These are phyloP conservation scores for Pollenia amentaria DNA, from an alignment of 2,888 invertebrate species.

Conservation along the genomic window DNA sequence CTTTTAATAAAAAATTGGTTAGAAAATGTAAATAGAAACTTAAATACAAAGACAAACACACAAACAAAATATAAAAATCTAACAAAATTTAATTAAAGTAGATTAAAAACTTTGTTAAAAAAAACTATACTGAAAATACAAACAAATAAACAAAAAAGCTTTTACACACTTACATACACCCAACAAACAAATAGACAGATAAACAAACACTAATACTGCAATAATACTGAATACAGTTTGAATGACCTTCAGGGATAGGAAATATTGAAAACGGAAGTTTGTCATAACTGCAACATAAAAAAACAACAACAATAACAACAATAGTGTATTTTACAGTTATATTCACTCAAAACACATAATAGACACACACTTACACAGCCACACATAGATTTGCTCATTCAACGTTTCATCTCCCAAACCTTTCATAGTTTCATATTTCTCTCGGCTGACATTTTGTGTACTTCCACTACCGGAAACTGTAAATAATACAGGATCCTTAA, in stretches of 20 bases:
- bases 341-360: slow-evolving; percentile 49
- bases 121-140: background rate
- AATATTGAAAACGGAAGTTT: slow-evolving; percentile 67
- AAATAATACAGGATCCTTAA: slow-evolving; percentile 62
- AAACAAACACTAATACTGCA: slow-evolving; percentile 1
- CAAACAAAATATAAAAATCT: background rate
- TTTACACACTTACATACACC: slow-evolving; percentile 2
- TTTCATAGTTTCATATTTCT: slow-evolving; percentile 8
- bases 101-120: slow-evolving; percentile 18
- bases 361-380: background rate
- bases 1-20: slow-evolving; percentile 11
- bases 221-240: background rate
- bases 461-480: slow-evolving; percentile 57
- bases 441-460: slow-evolving; percentile 20
- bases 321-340: slow-evolving; percentile 45
- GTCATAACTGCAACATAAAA: slow-evolving; percentile 54
- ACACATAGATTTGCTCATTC: background rate
- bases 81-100: slow-evolving; percentile 3
- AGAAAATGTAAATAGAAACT: slow-evolving; percentile 38
- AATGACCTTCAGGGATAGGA: slow-evolving; percentile 53
- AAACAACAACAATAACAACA: slow-evolving; percentile 20
- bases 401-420: too few species aligned
- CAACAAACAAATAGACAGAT: background rate
- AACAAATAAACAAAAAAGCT: background rate
- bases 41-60: too few species aligned